These are phyloP conservation scores for Pachydiplax longipennis DNA, from an alignment of 2,888 invertebrate species.

Conservation along the genomic window DNA sequence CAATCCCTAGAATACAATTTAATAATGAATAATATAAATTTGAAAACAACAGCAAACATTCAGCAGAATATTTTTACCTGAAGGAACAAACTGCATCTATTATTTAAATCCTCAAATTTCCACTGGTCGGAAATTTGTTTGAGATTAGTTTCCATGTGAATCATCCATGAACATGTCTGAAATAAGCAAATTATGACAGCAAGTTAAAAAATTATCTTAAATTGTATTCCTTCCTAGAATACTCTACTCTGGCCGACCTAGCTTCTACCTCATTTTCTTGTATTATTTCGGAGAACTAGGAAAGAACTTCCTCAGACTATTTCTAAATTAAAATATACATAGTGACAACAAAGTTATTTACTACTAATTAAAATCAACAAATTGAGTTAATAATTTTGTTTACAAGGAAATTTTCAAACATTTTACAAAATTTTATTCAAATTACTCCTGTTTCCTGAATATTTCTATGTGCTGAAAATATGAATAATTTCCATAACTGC, in stretches of 20 bases:
- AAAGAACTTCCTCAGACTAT: too few relatives aligned
- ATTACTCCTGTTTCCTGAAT: too few relatives aligned
- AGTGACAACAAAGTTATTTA: too few relatives aligned
- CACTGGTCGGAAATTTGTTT: constrained; percentile 61
- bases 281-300: too few relatives aligned
- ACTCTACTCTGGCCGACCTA: not conserved
- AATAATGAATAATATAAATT: not conserved
- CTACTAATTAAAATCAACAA: too few relatives aligned
- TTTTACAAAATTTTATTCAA: too few relatives aligned
- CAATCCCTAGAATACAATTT: constrained; percentile 63
- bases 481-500: too few relatives aligned
- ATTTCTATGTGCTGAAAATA: too few relatives aligned
- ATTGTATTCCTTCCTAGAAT: not conserved
- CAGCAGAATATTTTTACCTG: constrained; percentile 58
- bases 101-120: constrained; percentile 65
- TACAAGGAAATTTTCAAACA: too few relatives aligned
- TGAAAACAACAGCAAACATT: not conserved
- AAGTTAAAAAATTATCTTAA: not conserved
- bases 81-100: constrained; percentile 64
- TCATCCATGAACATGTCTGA: constrained; percentile 68
- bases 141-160: constrained; percentile 66
- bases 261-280: too few relatives aligned
- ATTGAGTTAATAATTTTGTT: too few relatives aligned
- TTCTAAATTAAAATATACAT: too few relatives aligned
- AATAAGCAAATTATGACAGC: not conserved